phyloP scores from a whole-genome alignment of 1,140 invertebrate genomes.

The Drosophila pachea region DNA sequence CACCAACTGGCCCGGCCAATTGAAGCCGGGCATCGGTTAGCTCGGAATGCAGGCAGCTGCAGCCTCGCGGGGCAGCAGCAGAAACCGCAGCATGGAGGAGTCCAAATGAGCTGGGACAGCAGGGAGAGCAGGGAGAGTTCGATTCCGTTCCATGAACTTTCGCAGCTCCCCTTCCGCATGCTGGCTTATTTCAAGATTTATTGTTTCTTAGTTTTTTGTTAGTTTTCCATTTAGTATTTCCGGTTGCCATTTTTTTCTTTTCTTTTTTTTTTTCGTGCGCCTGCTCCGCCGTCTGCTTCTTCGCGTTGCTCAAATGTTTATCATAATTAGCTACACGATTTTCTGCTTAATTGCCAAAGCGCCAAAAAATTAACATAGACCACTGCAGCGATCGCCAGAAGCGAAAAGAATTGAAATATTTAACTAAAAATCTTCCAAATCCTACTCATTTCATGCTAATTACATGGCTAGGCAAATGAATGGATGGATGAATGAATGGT shows the following conservation, averaged over 20 bases:
- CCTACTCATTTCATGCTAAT: constrained; percentile 77
- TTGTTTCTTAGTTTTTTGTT: neutral
- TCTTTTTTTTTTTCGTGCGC: constrained; percentile 9
- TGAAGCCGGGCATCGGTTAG: no score
- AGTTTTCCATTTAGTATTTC: constrained; percentile 31
- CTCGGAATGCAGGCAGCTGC: no score
- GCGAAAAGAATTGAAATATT: constrained; percentile 62
- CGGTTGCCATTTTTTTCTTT: constrained; percentile 34
- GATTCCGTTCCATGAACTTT: no score
- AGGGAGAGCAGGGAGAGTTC: no score
- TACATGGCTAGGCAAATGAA: constrained; percentile 62
- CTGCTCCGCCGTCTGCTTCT: constrained; percentile 29
- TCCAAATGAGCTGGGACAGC: no score
- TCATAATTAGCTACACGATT: constrained; percentile 72
- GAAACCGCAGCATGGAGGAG: no score
- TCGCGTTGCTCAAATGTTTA: constrained; percentile 56
- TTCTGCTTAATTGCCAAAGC: constrained; percentile 71
- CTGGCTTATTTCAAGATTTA: neutral
- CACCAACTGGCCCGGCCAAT: no score
- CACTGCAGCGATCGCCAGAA: constrained; percentile 52
- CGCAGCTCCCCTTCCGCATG: no score
- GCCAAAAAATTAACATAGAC: constrained; percentile 69
- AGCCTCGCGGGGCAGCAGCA: no score
- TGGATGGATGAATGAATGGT: constrained; percentile 42
- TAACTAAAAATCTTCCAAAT: constrained; percentile 66